Percentiles rank a stretch among this genome's conserved stretches.
Evolutionary conservation across 1,140 invertebrate species (phyloP).

Genomic region (Battus philenor): DNA sequence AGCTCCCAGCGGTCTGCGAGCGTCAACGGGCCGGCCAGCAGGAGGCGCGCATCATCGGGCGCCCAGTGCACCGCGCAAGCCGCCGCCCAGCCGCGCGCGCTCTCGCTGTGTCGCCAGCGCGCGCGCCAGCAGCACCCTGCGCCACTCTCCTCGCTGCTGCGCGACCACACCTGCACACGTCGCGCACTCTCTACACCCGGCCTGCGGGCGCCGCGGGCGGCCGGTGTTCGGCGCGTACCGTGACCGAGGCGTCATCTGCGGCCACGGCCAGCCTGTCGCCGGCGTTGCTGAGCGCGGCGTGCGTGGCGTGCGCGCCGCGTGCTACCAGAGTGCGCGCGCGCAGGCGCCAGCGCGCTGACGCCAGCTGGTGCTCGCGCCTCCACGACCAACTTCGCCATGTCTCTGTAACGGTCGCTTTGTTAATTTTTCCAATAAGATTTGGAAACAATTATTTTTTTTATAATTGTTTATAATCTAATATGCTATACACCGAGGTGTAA

Average conservation of each 20-base stretch:
- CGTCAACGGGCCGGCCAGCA: conserved; percentile 33
- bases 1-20: conserved; percentile 40
- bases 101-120: conserved; percentile 69
- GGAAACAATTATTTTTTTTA: too few relatives aligned
- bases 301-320: conserved; percentile 25
- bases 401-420: too few relatives aligned
- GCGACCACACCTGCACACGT: conserved; percentile 18
- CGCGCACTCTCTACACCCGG: too few relatives aligned
- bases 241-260: conserved; percentile 7
- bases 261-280: conserved; percentile 17
- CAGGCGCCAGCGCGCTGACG: conserved; percentile 17
- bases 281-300: conserved; percentile 16
- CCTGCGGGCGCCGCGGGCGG: too few relatives aligned
- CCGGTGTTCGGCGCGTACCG: not conserved
- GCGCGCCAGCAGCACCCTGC: conserved; percentile 78
- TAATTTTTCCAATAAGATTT: too few relatives aligned
- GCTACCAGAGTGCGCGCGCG: conserved; percentile 20
- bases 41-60: conserved; percentile 25
- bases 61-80: conserved; percentile 30
- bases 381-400: conserved; percentile 19
- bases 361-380: conserved; percentile 13
- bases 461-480: too few relatives aligned
- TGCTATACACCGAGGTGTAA: too few relatives aligned
- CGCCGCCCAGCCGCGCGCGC: conserved; percentile 26
- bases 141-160: too few relatives aligned